Base-by-base conservation (phyloP, 2,888 invertebrate genomes). In the Nomada lathburiana region DNA sequence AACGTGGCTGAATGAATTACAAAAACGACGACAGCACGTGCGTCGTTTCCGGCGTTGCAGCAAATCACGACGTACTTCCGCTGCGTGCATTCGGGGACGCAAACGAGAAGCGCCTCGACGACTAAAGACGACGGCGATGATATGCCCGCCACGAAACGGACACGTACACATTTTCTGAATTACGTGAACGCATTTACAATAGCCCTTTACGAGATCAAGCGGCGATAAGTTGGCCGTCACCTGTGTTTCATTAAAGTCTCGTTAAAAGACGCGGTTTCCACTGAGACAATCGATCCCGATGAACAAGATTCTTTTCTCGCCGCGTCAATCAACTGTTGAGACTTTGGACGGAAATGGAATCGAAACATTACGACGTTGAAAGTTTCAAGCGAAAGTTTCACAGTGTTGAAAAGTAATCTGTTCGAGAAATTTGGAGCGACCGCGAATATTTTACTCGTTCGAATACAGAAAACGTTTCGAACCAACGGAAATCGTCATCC, bases 11-110 rank as follows among this genome's bases (percentile, higher is more conserved):
- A 87, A 86, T 84, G 82, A 84, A 87, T 82, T 72, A 87, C 57
- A 76, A 74, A 82, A 83, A 88, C 83, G 86, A 72, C 80, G 80
- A 76, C 81, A 36, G 84, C 85, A 86, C 84, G 88, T 84, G 85
- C 86, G 88, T 73, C 84, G 88, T 82, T 89, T 89, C 89, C 89
- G 89, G 89, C 88, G 89, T 83, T 84, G 87, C 69, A 72, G 86
- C 89, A 86, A 89, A 89, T 89, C 89, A 87, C 89, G 84, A 69
- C 60, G 83, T 74, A 87, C 83, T 89, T 89, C 89, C 89, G 89
- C 64, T 78, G 84, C 65, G 74, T 72, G 77, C 79, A 75, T 81
- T 83, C 83, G 53, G 47, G 62, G 42, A 13, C 57, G 42, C 69
- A 74, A 57, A 65, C 44, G 53, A 62, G 29, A 60, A 68, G 65